Percentiles rank a stretch among this genome's conserved stretches.
Conservation (phyloP, 2,113 vertebrate genomes). For the Balaeniceps rex region DNA sequence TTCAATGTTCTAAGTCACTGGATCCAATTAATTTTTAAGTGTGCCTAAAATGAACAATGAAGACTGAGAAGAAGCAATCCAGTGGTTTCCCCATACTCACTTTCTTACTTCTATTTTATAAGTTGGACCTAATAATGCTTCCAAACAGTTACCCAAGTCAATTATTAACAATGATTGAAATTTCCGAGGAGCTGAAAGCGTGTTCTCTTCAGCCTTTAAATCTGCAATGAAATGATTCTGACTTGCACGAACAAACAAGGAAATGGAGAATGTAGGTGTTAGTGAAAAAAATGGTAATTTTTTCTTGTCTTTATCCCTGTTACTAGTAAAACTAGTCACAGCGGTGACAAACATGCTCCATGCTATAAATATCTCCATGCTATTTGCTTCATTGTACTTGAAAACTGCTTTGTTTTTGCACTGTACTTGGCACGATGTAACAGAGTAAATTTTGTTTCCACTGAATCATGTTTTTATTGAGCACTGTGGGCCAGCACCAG, state of each 20-base stretch:
- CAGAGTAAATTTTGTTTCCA: background rate
- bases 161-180: background rate
- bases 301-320: background rate
- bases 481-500: background rate
- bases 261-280: background rate
- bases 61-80: background rate
- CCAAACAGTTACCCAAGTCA: conserved; percentile 23
- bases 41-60: conserved; percentile 58
- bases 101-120: conserved; percentile 16
- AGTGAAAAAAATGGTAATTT: background rate
- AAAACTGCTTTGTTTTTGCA: background rate
- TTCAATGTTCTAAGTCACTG: conserved; percentile 64
- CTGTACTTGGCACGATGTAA: background rate
- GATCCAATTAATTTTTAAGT: conserved; percentile 68
- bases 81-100: background rate
- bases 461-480: background rate
- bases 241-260: background rate
- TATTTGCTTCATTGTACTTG: background rate
- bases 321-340: background rate
- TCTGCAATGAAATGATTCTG: background rate
- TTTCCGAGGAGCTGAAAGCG: background rate
- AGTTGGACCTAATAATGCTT: conserved; percentile 14
- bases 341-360: background rate
- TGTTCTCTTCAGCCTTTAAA: background rate
- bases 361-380: background rate